Conservation (phyloP, 2,113 vertebrate species). For the Thymallus thymallus region DNA sequence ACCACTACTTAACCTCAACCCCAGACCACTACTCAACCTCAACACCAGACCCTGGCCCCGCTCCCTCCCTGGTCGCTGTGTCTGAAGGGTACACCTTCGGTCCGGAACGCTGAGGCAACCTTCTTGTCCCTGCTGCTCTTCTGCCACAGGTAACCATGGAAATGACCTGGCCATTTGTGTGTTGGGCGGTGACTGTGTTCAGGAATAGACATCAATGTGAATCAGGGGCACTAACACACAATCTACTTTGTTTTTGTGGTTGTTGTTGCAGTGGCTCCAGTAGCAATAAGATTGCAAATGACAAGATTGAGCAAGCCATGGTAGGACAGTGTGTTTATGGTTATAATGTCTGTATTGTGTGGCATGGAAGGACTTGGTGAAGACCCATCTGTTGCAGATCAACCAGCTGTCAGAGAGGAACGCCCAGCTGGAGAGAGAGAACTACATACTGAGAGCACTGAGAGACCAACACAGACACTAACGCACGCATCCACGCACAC, state of each 20-base stretch:
- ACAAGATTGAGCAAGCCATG: slow-evolving; percentile 8
- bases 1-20: neutral
- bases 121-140: slow-evolving; percentile 17
- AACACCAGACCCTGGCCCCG: neutral
- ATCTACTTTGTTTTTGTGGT: neutral
- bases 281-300: neutral
- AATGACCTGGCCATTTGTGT: too few relatives aligned
- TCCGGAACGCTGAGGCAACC: slow-evolving; percentile 14
- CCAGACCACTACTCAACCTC: neutral
- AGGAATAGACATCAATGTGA: neutral
- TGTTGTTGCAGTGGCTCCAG: neutral
- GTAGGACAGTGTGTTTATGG: neutral
- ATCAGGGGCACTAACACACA: neutral
- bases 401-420: slow-evolving; percentile 48
- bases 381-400: slow-evolving; percentile 27
- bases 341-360: neutral
- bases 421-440: slow-evolving; percentile 47
- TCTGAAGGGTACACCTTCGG: neutral
- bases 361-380: neutral
- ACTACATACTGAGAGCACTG: slow-evolving; percentile 46
- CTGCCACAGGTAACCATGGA: slow-evolving; percentile 13
- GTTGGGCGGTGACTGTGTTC: neutral
- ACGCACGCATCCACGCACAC: neutral
- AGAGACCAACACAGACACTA: slow-evolving; percentile 2
- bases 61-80: neutral